Conservation (phyloP, 1,140 invertebrate species). For the Drosophila kohkoa region DNA sequence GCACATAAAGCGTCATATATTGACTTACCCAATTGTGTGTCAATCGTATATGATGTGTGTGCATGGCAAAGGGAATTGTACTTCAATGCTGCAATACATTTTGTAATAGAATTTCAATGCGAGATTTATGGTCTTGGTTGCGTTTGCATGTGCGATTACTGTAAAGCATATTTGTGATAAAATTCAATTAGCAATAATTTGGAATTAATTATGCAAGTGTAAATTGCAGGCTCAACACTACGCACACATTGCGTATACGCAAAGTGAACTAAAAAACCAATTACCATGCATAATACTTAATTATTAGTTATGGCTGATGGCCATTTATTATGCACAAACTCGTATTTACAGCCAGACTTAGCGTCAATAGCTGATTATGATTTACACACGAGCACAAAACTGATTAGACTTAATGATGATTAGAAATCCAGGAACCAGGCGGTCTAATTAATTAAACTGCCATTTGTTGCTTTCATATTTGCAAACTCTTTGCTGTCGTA, state of each 20-base stretch:
- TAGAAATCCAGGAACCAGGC: slow-evolving; percentile 10
- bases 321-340: slow-evolving; percentile 41
- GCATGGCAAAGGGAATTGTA: neutral
- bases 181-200: slow-evolving; percentile 59
- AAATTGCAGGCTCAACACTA: neutral
- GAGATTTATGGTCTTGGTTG: slow-evolving; percentile 22
- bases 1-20: slow-evolving; percentile 11
- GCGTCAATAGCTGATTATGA: slow-evolving; percentile 43
- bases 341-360: slow-evolving; percentile 29
- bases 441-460: slow-evolving; percentile 69
- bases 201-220: slow-evolving; percentile 56
- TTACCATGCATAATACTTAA: slow-evolving; percentile 55
- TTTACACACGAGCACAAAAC: slow-evolving; percentile 51
- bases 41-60: slow-evolving; percentile 1
- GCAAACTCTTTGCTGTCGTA: slow-evolving; percentile 49
- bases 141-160: too few species aligned
- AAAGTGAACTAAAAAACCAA: slow-evolving; percentile 62
- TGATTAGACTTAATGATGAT: slow-evolving; percentile 53
- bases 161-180: slow-evolving; percentile 11
- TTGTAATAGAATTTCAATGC: neutral
- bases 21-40: slow-evolving; percentile 3
- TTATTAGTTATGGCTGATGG: slow-evolving; percentile 44
- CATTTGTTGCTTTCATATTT: slow-evolving; percentile 54
- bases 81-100: neutral
- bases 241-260: slow-evolving; percentile 36